Conservation (phyloP, 2,888 invertebrate genomes). For the Athalia cordata region DNA sequence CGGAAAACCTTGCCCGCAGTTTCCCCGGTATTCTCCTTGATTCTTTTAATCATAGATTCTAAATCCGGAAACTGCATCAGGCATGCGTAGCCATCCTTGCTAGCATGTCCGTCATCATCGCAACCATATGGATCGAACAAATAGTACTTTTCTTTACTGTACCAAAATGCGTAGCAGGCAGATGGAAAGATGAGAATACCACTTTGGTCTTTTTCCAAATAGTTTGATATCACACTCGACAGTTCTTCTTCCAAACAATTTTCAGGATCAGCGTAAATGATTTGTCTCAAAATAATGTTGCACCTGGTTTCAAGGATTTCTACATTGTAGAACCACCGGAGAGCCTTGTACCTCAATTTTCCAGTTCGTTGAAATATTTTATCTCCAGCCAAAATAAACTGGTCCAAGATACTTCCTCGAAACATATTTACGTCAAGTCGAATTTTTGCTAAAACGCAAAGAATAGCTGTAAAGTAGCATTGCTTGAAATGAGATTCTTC, state of each 20-base stretch:
- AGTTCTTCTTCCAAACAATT: constrained; percentile 57
- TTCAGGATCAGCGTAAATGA: constrained; percentile 61
- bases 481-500: constrained; percentile 61
- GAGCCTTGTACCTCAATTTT: constrained; percentile 59
- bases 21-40: constrained; percentile 59
- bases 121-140: constrained; percentile 68
- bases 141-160: constrained; percentile 56
- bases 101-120: constrained; percentile 59
- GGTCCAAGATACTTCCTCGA: constrained; percentile 58
- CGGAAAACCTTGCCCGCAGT: constrained; percentile 56
- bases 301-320: constrained; percentile 60
- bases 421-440: constrained; percentile 57
- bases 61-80: constrained; percentile 60
- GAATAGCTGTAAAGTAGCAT: constrained; percentile 64
- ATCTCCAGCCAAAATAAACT: constrained; percentile 58
- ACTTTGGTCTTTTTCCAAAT: constrained; percentile 58
- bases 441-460: constrained; percentile 65
- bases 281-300: constrained; percentile 63
- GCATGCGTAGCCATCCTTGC: constrained; percentile 57
- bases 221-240: constrained; percentile 51
- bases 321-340: constrained; percentile 62
- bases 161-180: constrained; percentile 66
- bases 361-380: constrained; percentile 61
- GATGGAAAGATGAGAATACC: constrained; percentile 65
- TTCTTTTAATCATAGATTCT: constrained; percentile 56